phyloP scores from a whole-genome alignment of 2,113 vertebrate genomes.

The zebrafish (Danio rerio) region DNA sequence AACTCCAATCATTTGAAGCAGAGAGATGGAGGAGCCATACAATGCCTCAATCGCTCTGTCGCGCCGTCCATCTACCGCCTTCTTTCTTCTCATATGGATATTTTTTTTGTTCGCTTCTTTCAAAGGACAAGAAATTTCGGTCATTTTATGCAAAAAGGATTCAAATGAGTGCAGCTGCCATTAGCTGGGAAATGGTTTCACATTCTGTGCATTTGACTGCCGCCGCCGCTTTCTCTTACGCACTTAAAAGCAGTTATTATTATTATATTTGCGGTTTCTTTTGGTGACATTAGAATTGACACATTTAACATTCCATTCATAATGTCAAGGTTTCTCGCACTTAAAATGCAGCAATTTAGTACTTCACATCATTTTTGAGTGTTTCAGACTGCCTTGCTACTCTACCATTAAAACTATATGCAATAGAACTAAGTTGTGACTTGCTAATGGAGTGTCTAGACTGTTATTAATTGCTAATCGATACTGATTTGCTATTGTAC shows the following conservation, averaged over 20 bases:
- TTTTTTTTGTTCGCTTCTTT: not conserved
- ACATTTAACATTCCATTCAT: not conserved
- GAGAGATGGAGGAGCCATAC: not conserved
- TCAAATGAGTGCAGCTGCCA: not conserved
- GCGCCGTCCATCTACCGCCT: not conserved
- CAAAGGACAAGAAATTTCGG: not conserved
- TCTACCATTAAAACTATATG: too few relatives aligned
- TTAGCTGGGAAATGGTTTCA: not conserved
- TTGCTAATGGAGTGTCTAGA: too few relatives aligned
- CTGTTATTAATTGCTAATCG: too few relatives aligned
- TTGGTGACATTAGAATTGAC: not conserved
- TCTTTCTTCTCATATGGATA: not conserved
- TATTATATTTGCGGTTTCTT: not conserved
- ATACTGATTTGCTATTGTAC: not conserved
- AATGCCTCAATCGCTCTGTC: not conserved
- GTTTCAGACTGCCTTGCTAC: not conserved
- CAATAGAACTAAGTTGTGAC: too few relatives aligned
- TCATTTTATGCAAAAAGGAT: not conserved
- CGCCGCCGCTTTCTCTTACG: not conserved
- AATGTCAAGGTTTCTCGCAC: not conserved
- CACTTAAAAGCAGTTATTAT: not conserved
- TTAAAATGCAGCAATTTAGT: not conserved
- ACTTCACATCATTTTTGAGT: not conserved
- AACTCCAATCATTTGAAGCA: not conserved
- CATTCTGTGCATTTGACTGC: not conserved